Evolutionary conservation across 1,140 invertebrate species (phyloP).

Genomic region (Phthorimaea operculella): DNA sequence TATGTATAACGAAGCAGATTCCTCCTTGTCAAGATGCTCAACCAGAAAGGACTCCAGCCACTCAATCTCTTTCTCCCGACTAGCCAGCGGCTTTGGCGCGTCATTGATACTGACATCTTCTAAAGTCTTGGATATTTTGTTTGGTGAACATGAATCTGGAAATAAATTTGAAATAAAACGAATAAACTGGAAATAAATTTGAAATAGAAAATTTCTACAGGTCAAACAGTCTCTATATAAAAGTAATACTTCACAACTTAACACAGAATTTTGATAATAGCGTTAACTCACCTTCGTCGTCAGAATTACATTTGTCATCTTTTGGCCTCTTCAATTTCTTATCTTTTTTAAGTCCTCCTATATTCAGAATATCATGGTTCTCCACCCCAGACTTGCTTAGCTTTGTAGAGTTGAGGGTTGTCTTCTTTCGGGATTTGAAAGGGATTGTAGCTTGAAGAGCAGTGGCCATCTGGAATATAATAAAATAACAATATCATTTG

Average conservation of each 20-base stretch:
- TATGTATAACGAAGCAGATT: constrained; percentile 88
- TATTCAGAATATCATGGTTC: constrained; percentile 38
- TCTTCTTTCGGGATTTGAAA: constrained; percentile 54
- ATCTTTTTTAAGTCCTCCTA: constrained; percentile 13
- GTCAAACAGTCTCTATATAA: no score
- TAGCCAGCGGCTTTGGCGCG: constrained; percentile 69
- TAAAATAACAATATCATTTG: constrained; percentile 3
- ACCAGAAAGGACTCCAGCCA: constrained; percentile 78
- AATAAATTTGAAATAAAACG: no score
- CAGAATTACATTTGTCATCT: not conserved
- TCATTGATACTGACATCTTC: not conserved
- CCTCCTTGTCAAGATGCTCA: constrained; percentile 72
- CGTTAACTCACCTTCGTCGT: no score
- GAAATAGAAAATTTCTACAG: no score
- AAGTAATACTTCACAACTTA: no score
- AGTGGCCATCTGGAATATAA: constrained; percentile 44
- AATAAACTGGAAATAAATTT: no score
- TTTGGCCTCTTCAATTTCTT: constrained; percentile 22
- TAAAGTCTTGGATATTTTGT: no score
- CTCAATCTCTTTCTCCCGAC: constrained; percentile 81
- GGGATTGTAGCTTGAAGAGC: constrained; percentile 48
- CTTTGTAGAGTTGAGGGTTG: constrained; percentile 24
- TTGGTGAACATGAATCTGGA: no score
- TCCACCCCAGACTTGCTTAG: constrained; percentile 33
- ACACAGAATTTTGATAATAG: no score